Evolutionary conservation across 2,888 invertebrate genomes (phyloP), one percentile per base, ranked within the genome.

Genomic region (Andrena minutula): DNA sequence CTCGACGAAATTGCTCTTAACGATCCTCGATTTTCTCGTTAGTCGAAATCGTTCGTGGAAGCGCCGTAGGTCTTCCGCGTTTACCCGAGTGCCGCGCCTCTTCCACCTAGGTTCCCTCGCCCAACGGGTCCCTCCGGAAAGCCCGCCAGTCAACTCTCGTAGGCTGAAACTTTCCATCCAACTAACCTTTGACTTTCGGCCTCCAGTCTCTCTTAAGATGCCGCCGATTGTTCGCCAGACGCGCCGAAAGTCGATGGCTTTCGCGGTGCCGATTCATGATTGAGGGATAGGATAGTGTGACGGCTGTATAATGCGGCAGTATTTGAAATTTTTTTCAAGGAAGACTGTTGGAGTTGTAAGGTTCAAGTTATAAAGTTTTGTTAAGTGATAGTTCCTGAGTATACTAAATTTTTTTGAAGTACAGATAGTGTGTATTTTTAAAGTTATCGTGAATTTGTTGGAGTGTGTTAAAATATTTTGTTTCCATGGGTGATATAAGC

Each of bases 1-100:
- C 87, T 86, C 85, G 87, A 82, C 90, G 90, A 90, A 91, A 92
- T 91, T 90, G 88, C 91, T 88, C 89, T 87, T 92, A 92, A 92
- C 89, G 90, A 91, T 88, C 89, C 89, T 91, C 91, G 91, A 92
- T 92, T 91, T 92, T 90, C 90, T 91, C 90, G 90, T 92, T 92
- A 91, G 89, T 71, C 84, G 87, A 79, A 90, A 89, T 91, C 89
- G 89, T 90, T 90, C 88, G 65, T 83, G 87, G 87, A 86, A 82
- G 68, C 79, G 79, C 12, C 72, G 79, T 84, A 73, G 41, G 12
- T 72, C 85, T 86, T 83, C 85, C 82, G 88, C 90, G 89, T 90
- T 89, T 86, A 87, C 85, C 71, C 56, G 20, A 8, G 10, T 26
- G 23, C 56, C 23, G 56, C 23, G 23, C 23, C 56, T 10, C 56